A percentile compares a stretch with the other conserved stretches of the same genome.
Conservation (phyloP, 2,797 vertebrate genomes). For the Mus minutoides region DNA sequence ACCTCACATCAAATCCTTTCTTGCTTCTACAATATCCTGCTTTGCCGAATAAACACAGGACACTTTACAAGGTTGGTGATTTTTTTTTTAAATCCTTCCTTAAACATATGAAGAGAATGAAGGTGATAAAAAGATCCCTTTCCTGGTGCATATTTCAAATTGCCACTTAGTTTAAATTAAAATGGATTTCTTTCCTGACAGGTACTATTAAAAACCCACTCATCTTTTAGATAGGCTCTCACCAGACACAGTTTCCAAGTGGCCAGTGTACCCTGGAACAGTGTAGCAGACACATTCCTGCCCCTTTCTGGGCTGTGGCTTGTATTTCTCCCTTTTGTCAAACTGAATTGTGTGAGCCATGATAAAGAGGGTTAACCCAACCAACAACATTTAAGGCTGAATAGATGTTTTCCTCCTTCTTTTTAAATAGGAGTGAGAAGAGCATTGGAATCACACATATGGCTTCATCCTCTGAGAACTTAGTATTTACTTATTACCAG, state of each 20-base stretch:
- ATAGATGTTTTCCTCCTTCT: background rate
- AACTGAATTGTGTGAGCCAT: background rate
- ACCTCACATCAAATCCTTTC: background rate
- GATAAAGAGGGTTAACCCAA: background rate
- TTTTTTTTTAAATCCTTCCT: background rate
- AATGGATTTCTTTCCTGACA: background rate
- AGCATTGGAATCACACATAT: background rate
- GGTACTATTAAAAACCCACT: background rate
- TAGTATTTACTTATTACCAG: background rate
- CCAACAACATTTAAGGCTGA: background rate
- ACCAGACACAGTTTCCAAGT: background rate
- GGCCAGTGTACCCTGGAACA: background rate
- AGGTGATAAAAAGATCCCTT: slow-evolving; percentile 1
- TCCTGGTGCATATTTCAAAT: background rate
- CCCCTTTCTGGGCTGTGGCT: background rate
- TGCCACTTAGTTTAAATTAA: slow-evolving; percentile 37
- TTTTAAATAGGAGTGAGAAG: background rate
- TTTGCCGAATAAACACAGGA: background rate
- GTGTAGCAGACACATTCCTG: background rate
- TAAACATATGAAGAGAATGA: background rate
- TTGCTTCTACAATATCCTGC: background rate
- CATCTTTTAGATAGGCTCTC: background rate
- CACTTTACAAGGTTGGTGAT: background rate
- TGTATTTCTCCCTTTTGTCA: background rate
- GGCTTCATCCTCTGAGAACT: background rate